These are phyloP conservation scores for Cynocephalus volans DNA, from an alignment of 2,113 vertebrate species.

Conservation along the genomic window DNA sequence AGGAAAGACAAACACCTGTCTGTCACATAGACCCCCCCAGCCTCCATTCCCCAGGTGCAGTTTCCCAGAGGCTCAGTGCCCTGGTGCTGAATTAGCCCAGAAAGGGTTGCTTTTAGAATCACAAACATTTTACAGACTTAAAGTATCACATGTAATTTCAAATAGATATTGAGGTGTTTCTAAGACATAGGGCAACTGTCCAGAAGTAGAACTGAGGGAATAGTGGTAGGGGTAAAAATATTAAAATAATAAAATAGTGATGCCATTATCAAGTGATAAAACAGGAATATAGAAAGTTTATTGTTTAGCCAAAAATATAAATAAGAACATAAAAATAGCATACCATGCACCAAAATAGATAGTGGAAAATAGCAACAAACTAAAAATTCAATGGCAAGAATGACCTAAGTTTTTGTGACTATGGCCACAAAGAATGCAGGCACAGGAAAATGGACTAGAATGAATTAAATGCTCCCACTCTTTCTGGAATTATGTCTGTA, in stretches of 20 bases:
- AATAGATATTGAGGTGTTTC: not conserved
- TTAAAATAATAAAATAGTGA: constrained; percentile 53
- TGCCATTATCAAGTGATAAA: not conserved
- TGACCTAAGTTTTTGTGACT: not conserved
- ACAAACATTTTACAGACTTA: not conserved
- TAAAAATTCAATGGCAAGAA: not conserved
- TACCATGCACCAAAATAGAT: not conserved
- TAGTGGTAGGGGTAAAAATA: not conserved
- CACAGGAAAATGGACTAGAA: not conserved
- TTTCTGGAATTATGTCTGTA: not conserved
- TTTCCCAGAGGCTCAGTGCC: not conserved
- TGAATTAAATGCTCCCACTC: not conserved
- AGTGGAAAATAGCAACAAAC: not conserved
- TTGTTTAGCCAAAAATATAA: constrained; percentile 21
- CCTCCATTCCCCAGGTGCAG: not conserved
- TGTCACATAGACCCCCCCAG: not conserved
- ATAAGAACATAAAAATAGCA: constrained; percentile 30
- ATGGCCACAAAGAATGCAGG: not conserved
- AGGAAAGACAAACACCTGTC: not conserved
- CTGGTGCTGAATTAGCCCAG: not conserved
- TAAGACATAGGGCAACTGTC: not conserved
- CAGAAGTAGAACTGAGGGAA: constrained; percentile 26
- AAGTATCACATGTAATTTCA: constrained; percentile 1
- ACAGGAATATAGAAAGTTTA: not conserved
- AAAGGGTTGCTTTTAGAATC: not conserved